Base-by-base conservation (phyloP, 2,113 vertebrate genomes). In the Labeo catla region DNA sequence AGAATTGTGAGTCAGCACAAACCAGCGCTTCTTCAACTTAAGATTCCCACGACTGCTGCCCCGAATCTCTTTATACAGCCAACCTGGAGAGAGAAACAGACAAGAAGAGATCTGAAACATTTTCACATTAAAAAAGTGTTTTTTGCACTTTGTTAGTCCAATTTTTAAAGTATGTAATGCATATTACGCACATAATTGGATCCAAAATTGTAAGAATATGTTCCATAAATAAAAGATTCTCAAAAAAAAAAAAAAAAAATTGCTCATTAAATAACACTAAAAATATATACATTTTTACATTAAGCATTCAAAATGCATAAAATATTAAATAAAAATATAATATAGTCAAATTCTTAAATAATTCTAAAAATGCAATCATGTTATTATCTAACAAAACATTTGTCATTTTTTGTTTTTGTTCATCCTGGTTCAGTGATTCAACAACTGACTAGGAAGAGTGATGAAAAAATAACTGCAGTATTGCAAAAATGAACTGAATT, bases 1-100 rank as follows among this genome's bases (percentile, higher is more conserved):
- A 59, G 98, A 99, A 85, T 99, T 99, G 91, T 99, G 97, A 0
- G 98, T 99, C 0, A 99, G 95, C 74, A 99, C 96, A 92, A 99
- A 99, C 98, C 98, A 99, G 74, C 97, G 97, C 86, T 99, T 99
- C 92, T 99, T 99, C 63, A 99, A 91, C 85, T 97, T 98, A 90
- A 98, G 90, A 0, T 96, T 96, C 0, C 94, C 94, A 87, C 95
- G 97, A 0, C 95, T 95, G 61, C 96, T 98, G 93, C 96, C 98
- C 89, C 96, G 98, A 28, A 97, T 95, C 92, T 99, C 98, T 84
- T 99, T 99, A 91, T 99, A 97, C 34, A 99, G 84, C 98, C 98
- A 99, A 16, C 98, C 98, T 99, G 90, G 78, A 68, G 49, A 72
- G 80, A 7, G 6, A 79, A 52, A 49, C 11, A 49, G 49, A 86